Conservation (phyloP, 2,888 invertebrate species). For the Epinotia brunnichana region DNA sequence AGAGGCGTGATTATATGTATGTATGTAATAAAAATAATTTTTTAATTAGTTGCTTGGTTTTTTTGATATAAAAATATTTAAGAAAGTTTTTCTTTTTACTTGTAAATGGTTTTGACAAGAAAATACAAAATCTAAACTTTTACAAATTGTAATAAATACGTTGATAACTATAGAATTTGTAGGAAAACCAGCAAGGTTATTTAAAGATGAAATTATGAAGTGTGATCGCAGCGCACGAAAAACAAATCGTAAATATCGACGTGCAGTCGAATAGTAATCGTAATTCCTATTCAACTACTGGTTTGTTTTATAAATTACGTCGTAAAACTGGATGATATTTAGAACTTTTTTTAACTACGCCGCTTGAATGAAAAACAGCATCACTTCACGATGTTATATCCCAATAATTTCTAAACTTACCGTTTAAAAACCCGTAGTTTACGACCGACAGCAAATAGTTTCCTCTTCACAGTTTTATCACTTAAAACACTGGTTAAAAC, state of each 20-base stretch:
- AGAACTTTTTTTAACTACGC: constrained; percentile 64
- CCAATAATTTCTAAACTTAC: constrained; percentile 61
- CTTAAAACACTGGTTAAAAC: constrained; percentile 66
- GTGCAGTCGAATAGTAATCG: not conserved
- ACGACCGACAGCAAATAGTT: constrained; percentile 42
- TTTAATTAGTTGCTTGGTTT: not conserved
- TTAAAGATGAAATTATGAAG: not conserved
- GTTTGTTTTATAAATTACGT: constrained; percentile 36
- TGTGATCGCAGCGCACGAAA: not conserved
- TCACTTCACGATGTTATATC: constrained; percentile 52
- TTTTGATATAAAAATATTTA: not conserved
- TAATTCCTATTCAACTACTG: not conserved
- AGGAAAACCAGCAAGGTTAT: not conserved
- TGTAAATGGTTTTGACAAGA: not conserved
- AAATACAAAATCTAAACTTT: not conserved
- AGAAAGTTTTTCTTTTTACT: too few species aligned
- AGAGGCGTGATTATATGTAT: too few species aligned
- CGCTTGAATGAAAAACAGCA: constrained; percentile 56
- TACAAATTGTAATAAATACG: not conserved
- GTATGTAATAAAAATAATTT: too few species aligned
- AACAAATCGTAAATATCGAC: not conserved
- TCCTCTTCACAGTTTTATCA: constrained; percentile 61
- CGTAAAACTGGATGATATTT: constrained; percentile 42
- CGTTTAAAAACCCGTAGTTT: constrained; percentile 52
- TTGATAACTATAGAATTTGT: not conserved